Evolutionary conservation across 2,888 invertebrate genomes (phyloP).

Genomic region (Tetheella fluctuosa): DNA sequence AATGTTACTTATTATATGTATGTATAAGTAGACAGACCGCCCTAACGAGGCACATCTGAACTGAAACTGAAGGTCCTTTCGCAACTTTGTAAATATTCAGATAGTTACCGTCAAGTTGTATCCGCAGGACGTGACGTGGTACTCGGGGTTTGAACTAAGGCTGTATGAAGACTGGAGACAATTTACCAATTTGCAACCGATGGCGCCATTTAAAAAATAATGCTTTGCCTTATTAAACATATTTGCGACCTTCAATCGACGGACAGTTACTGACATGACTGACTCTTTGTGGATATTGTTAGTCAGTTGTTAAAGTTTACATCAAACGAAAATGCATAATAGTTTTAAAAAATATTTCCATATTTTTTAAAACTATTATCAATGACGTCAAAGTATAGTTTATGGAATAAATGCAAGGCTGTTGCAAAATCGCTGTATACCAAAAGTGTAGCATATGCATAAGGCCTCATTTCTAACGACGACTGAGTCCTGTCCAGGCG

Average conservation of each 20-base stretch:
- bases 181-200: background rate
- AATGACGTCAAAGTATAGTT: too few species aligned
- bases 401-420: too few species aligned
- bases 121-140: conserved; percentile 47
- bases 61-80: conserved; percentile 41
- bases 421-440: background rate
- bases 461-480: conserved; percentile 1
- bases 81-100: conserved; percentile 60
- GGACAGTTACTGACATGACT: too few species aligned
- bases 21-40: conserved; percentile 10
- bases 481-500: conserved; percentile 21
- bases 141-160: background rate
- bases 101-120: conserved; percentile 53
- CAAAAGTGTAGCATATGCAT: background rate
- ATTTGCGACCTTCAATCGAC: too few species aligned
- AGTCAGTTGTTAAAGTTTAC: too few species aligned
- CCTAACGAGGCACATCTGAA: conserved; percentile 41
- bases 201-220: background rate
- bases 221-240: too few species aligned
- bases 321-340: too few species aligned
- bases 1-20: conserved; percentile 35
- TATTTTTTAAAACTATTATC: too few species aligned
- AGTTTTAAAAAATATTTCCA: too few species aligned
- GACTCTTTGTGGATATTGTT: too few species aligned
- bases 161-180: background rate